These are phyloP conservation scores for Meda fulgida DNA, from an alignment of 2,797 vertebrate genomes.

Conservation along the genomic window DNA sequence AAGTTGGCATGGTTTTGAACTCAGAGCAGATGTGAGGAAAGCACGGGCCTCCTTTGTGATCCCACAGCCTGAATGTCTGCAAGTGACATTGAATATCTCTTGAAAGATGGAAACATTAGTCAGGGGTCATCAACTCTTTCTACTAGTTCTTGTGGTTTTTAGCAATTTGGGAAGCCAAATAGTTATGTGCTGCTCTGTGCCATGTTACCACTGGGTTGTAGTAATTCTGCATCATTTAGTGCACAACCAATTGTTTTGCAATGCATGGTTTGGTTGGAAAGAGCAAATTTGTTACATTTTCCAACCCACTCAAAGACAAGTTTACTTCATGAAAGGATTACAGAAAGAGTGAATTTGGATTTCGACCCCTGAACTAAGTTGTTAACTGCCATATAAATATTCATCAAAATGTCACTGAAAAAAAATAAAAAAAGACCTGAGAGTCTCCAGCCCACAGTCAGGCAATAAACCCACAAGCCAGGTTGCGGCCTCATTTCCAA, in stretches of 20 bases:
- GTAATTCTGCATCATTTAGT: background rate
- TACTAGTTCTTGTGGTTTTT: background rate
- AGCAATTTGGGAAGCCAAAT: background rate
- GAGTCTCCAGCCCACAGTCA: constrained; percentile 29
- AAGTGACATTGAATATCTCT: background rate
- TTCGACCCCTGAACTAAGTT: background rate
- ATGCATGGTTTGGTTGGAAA: background rate
- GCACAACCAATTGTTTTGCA: too few relatives aligned
- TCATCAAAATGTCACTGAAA: background rate
- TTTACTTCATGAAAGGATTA: background rate
- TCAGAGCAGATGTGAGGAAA: constrained; percentile 48
- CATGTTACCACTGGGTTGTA: background rate
- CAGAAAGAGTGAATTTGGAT: background rate
- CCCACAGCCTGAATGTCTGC: constrained; percentile 43
- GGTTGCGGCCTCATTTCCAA: constrained; percentile 33
- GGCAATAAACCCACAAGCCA: constrained; percentile 35
- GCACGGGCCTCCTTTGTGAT: constrained; percentile 54
- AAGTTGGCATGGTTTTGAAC: constrained; percentile 40
- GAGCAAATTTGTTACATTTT: background rate
- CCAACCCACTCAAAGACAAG: background rate
- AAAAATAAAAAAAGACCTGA: constrained; percentile 35
- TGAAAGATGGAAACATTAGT: background rate
- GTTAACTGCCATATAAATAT: background rate
- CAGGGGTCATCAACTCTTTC: background rate
- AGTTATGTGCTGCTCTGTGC: background rate